Evolutionary conservation across 2,113 vertebrate species (phyloP).

Genomic region (Stictonetta naevosa): DNA sequence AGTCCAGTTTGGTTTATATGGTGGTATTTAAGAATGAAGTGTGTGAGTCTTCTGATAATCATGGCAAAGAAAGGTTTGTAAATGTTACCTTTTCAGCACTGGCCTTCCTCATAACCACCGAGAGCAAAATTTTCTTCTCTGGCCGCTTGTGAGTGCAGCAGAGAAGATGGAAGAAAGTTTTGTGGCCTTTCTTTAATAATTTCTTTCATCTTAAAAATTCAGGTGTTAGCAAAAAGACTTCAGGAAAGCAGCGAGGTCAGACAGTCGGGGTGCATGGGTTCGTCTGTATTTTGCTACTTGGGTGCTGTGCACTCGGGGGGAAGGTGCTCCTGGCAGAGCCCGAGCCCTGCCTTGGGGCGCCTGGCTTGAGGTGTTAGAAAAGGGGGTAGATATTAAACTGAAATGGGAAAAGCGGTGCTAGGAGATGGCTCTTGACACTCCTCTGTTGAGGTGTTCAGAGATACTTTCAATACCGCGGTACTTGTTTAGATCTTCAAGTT

Average conservation of each 20-base stretch:
- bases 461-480: accelerated
- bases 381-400: neutral
- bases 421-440: neutral
- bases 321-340: neutral
- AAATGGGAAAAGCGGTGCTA: neutral
- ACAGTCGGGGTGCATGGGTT: neutral
- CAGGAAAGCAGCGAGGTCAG: neutral
- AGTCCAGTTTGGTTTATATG: neutral
- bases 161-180: neutral
- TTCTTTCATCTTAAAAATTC: neutral
- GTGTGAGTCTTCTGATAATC: neutral
- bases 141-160: too few relatives aligned
- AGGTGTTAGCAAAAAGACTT: neutral
- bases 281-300: neutral
- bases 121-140: neutral
- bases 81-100: accelerated
- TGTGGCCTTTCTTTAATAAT: neutral
- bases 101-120: neutral
- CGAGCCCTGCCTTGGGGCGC: neutral
- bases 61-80: accelerated
- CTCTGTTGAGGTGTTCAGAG: neutral
- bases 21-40: accelerated
- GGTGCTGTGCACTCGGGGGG: neutral
- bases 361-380: neutral
- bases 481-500: neutral